Evolutionary conservation across 2,888 invertebrate species (phyloP), one percentile per base, ranked within the genome.

Genomic region (Parnassius glacialis): DNA sequence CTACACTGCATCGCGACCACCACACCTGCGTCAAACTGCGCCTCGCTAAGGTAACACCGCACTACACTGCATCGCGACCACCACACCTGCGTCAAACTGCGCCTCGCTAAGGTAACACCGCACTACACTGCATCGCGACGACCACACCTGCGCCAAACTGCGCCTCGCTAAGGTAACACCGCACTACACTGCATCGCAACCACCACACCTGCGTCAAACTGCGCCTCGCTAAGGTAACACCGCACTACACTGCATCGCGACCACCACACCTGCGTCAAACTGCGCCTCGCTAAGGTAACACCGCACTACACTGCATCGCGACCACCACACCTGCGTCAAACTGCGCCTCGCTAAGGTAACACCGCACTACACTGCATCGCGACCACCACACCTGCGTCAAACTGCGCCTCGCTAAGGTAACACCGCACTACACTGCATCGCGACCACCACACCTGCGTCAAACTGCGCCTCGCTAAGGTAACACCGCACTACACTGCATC

Each of bases 371-470:
- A 11, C 12, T 47, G 92, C 0, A 93, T 59, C 92, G 99, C 10
- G 95, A 97, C 75, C 95, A 95, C 70, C 94, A 95, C 68, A 94
- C 96, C 0, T 92, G 96, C 45, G 97, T 99, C 92, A 96, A 98
- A 79, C 90, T 98, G 10, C 95, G 96, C 65, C 92, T 99, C 58
- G 95, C 94, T 66, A 98, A 98, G 93, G 96, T 96, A 76, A 3
- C 1, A n/a, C 52, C 11, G 42, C 41, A 11, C 34, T 10, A n/a
- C 9, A 41, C 12, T 10, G 52, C 34, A 12, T 7, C 7, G 7
- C 7, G 34, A 34, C 34, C 5, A 47, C 13, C 12, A 42, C 43
- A 16, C 10, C 10, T 10, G 10, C 10, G 10, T 43, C 7, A 43
- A 3, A 43, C 43, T 10, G 11, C 43, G 9, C 43, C 3, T 3